Evolutionary conservation across 2,113 vertebrate species (phyloP).

Genomic region (Tricholaema leucomelas): DNA sequence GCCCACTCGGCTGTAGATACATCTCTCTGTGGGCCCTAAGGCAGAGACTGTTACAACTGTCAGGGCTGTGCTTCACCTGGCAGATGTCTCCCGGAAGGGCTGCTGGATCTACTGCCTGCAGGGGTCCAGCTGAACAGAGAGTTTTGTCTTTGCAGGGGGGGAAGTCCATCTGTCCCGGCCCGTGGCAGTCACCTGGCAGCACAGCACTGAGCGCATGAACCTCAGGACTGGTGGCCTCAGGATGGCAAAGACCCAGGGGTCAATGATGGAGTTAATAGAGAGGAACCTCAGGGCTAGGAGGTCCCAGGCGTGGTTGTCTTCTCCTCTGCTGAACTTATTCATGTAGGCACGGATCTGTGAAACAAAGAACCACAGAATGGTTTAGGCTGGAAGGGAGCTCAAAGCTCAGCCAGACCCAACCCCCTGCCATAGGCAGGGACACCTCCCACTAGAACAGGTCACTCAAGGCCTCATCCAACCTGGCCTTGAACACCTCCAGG

Average conservation of each 20-base stretch:
- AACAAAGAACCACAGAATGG: not conserved
- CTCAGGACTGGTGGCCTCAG: slow-evolving; percentile 85
- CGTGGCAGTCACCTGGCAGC: slow-evolving; percentile 52
- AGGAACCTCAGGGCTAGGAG: slow-evolving; percentile 87
- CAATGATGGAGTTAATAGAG: slow-evolving; percentile 89
- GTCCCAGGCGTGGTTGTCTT: slow-evolving; percentile 57
- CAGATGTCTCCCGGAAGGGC: not conserved
- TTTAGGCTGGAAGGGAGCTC: too few relatives aligned
- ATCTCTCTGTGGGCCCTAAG: not conserved
- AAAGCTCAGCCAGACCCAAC: too few relatives aligned
- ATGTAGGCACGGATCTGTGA: slow-evolving; percentile 87
- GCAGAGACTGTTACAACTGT: not conserved
- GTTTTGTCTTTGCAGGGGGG: not conserved
- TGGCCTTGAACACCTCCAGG: too few relatives aligned
- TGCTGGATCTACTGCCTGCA: not conserved
- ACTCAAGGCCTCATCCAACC: too few relatives aligned
- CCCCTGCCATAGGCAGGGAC: too few relatives aligned
- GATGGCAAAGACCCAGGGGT: slow-evolving; percentile 93
- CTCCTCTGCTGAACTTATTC: slow-evolving; percentile 18
- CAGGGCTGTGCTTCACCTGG: not conserved
- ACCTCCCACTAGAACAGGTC: too few relatives aligned
- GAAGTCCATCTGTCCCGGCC: not conserved
- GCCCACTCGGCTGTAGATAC: not conserved
- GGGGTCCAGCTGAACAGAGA: not conserved
- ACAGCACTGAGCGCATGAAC: slow-evolving; percentile 77